A percentile compares a stretch with the other conserved stretches of the same genome.
phyloP scores from a whole-genome alignment of 2,888 invertebrate genomes.

The Cantharis rufa region DNA sequence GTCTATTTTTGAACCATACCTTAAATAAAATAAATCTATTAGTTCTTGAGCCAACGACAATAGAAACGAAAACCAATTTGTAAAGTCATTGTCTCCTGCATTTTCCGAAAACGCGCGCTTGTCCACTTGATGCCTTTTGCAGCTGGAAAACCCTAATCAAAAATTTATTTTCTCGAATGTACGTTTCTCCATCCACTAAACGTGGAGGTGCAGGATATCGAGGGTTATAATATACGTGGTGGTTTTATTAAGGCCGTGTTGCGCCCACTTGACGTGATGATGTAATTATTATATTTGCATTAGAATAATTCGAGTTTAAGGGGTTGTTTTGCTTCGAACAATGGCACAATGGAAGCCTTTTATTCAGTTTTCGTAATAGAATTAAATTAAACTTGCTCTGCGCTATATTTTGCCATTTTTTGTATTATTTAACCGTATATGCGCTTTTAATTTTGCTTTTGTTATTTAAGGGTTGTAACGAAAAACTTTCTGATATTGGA shows the following conservation, averaged over 20 bases:
- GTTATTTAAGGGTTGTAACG: neutral
- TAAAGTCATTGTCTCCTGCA: constrained; percentile 18
- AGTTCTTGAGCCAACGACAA: neutral
- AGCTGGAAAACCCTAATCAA: constrained; percentile 28
- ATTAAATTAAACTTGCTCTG: constrained; percentile 31
- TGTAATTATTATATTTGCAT: constrained; percentile 37
- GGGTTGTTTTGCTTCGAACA: constrained; percentile 33
- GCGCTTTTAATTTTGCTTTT: constrained; percentile 6
- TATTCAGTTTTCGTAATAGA: constrained; percentile 30
- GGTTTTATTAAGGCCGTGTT: constrained; percentile 26
- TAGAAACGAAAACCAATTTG: constrained; percentile 22
- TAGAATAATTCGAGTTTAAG: constrained; percentile 34
- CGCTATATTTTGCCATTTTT: constrained; percentile 14
- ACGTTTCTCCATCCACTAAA: constrained; percentile 1
- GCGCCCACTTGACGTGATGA: constrained; percentile 33
- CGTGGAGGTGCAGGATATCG: constrained; percentile 16
- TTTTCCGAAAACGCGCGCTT: constrained; percentile 17
- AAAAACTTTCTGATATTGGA: neutral
- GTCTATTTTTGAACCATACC: constrained; percentile 97
- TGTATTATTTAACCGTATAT: constrained; percentile 5
- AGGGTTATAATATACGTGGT: constrained; percentile 15
- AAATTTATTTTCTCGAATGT: constrained; percentile 28
- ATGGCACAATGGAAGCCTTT: constrained; percentile 32
- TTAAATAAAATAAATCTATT: constrained; percentile 50
- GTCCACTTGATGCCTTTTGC: constrained; percentile 35